Base-by-base conservation (phyloP, 2,888 invertebrate species). In the Eristalis pertinax region DNA sequence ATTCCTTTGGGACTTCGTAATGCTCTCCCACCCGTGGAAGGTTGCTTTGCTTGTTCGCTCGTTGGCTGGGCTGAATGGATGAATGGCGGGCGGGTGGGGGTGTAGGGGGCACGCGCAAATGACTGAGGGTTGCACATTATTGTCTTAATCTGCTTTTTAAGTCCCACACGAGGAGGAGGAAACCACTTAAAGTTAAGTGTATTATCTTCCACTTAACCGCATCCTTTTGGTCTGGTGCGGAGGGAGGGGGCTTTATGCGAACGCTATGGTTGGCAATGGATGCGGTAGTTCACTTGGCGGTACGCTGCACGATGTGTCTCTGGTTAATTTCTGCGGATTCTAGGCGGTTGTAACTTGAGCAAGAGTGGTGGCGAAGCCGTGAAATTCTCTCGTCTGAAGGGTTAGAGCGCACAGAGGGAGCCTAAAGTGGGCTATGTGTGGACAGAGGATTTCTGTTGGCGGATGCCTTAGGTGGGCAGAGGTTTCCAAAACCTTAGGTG, bases 161-260 rank as follows among this genome's bases (percentile, higher is more conserved):
- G 35, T 63, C 77, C 63, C 77, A 56, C 24, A 69, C 77, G 56
- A 63, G 56, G 11, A 63, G 50, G 13, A 64, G 63, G 38, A 77
- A 77, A 56, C 77, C 77, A 77, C 77, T 77, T 64, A 56, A 50
- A 26, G 69, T 64, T 77, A 77, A 77, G 69, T 70, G 69, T 77
- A 70, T 77, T 77, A 77, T 26, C 69, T 69, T 63, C 35, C 67
- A 76, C 67, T 76, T 76, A 68, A 22, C 5, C 60, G 24, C 22
- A 67, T 76, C 56, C 26, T 29, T 29, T 50, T 50, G 2, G 32
- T 32, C 32, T 32, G 29, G 29, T 4, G 32, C 10, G 32, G 32
- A 10, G 8, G 32, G 29, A 5, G 29, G 2, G 2, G 29, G 29
- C n/a, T 26, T 22, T 26, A 24, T 60, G 19, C 4, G 19, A n/a